Evolutionary conservation across 1,140 invertebrate species (phyloP).

Genomic region (Drosophila nannoptera): DNA sequence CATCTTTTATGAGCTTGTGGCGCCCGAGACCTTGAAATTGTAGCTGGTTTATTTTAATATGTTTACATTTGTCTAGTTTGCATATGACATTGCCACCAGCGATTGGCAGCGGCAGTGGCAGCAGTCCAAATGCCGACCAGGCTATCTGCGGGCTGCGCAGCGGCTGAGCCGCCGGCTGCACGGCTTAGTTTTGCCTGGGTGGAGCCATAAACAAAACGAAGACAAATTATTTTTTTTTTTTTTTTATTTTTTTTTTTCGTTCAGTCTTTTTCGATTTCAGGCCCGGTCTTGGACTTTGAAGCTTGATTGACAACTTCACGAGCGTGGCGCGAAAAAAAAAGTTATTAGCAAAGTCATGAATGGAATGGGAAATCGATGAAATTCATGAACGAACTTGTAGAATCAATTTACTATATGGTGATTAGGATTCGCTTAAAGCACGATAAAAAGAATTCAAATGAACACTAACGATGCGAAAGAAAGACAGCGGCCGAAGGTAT

Average conservation of each 20-base stretch:
- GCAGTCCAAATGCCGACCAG: slow-evolving; percentile 4
- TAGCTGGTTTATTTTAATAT: slow-evolving; percentile 73
- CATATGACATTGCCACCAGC: slow-evolving; percentile 76
- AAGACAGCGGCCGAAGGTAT: not conserved
- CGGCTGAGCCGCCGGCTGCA: slow-evolving; percentile 24
- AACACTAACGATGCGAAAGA: not conserved
- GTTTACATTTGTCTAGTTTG: slow-evolving; percentile 77
- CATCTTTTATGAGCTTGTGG: slow-evolving; percentile 74
- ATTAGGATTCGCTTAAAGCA: no score
- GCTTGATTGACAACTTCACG: slow-evolving; percentile 50
- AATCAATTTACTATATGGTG: slow-evolving; percentile 15
- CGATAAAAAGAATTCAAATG: not conserved
- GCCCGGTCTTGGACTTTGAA: slow-evolving; percentile 34
- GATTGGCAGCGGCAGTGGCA: slow-evolving; percentile 36
- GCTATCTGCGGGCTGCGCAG: slow-evolving; percentile 11
- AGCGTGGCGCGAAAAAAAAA: slow-evolving; percentile 3
- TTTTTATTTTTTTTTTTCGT: no score
- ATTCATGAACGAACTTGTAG: slow-evolving; percentile 23
- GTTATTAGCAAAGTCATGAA: slow-evolving; percentile 24
- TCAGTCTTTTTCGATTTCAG: slow-evolving; percentile 17
- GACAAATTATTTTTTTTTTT: slow-evolving; percentile 63
- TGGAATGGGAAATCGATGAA: slow-evolving; percentile 18
- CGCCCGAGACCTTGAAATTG: slow-evolving; percentile 75
- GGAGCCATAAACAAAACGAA: slow-evolving; percentile 53
- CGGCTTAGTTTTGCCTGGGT: slow-evolving; percentile 23